Base-by-base conservation (phyloP, 2,113 vertebrate genomes). In the Lathamus discolor region DNA sequence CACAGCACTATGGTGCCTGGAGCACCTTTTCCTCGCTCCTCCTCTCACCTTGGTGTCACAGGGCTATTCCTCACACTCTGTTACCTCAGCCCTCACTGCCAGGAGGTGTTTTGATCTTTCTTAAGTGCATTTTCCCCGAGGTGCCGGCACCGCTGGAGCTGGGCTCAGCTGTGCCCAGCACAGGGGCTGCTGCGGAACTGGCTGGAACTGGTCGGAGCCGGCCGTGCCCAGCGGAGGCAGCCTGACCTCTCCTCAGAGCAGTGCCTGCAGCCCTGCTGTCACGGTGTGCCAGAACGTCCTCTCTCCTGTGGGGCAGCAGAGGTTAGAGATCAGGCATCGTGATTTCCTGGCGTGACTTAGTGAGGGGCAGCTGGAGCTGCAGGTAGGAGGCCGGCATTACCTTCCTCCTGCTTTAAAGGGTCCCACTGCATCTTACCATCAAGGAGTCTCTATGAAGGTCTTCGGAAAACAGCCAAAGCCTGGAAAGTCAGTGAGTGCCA, bases 401-500 rank as follows among this genome's bases (percentile, higher is more conserved):
- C 23, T 72, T 44, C 51, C 35, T 43, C 10, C 29, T 54, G 68
- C 44, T 85, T 33, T 31, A 27, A 25, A 44, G 4, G 6, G 35
- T 31, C 24, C 33, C 67, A 35, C 52, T 73, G 28, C 1, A 0
- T 23, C 49, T 52, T 41, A 52, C 73, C 15, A 10, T 25, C 28
- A 20, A 13, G 54, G 41, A 63, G 4, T 22, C 18, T 66, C 39
- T 37, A 2, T 44, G 17, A 8, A 0, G 1, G 15, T 55, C 46
- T 73, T 55, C 25, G 33, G 59, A 37, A 79, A 69, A 31, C 29
- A 31, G 48, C 23, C 62, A 10, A 39, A 33, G 57, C 20, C 33
- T 61, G n/a, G 33, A 37, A 74, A 33, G 59, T 13, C 39, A 44
- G n/a, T 0, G 5, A 55, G 46, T 0, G 6, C 39, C 3, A 1